Evolutionary conservation across 2,113 vertebrate genomes (phyloP).

Genomic region (Scortum barcoo): DNA sequence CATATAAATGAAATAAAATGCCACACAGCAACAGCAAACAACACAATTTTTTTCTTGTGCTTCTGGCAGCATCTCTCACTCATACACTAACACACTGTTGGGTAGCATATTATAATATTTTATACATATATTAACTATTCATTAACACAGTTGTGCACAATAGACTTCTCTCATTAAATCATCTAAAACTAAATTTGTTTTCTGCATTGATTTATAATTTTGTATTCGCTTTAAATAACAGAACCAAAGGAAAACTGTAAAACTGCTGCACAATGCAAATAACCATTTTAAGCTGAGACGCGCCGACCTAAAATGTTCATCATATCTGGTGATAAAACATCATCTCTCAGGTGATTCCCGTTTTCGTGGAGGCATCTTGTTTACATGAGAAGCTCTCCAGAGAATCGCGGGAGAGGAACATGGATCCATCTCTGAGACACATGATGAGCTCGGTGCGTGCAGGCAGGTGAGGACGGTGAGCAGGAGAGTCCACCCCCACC

Average conservation of each 20-base stretch:
- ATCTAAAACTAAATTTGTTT: no score
- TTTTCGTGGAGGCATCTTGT: constrained; percentile 21
- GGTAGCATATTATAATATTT: neutral
- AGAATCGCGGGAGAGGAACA: constrained; percentile 5
- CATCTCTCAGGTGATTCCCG: constrained; percentile 6
- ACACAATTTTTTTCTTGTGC: neutral
- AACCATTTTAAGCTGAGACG: neutral
- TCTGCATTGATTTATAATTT: neutral
- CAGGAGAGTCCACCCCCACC: constrained; percentile 43
- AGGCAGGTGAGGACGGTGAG: constrained; percentile 45
- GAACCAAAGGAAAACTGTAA: neutral
- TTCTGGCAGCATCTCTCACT: neutral
- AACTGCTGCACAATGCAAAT: no score
- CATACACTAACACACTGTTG: neutral
- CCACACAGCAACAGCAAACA: neutral
- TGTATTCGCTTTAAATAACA: neutral
- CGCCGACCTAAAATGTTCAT: neutral
- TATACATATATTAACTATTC: neutral
- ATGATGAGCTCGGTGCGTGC: no score
- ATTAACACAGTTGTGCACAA: neutral
- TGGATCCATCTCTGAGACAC: neutral
- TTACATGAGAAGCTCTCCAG: neutral
- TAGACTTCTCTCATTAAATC: neutral
- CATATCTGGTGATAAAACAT: neutral
- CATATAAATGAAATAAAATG: neutral